Conservation (phyloP, 2,888 invertebrate genomes). For the Drosophila paracracens region DNA sequence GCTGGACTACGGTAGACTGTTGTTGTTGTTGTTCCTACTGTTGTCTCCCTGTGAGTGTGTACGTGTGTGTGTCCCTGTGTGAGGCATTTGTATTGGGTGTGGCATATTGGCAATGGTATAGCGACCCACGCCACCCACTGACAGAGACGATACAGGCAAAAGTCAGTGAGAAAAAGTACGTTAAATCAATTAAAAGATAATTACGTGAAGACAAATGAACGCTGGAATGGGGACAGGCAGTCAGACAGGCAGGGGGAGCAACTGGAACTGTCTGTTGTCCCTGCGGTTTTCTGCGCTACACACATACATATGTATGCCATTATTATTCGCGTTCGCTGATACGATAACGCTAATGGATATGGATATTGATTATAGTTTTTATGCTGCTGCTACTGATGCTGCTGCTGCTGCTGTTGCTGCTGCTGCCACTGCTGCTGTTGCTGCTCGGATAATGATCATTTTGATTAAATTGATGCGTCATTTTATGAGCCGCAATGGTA, state of each 20-base stretch:
- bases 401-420: conserved; percentile 1
- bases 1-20: conserved; percentile 32
- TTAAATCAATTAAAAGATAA: conserved; percentile 81
- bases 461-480: conserved; percentile 79
- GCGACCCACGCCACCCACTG: conserved; percentile 15
- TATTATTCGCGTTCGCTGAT: conserved; percentile 78
- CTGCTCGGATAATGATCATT: conserved; percentile 69
- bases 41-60: conserved; percentile 11
- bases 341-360: conserved; percentile 81
- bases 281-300: conserved; percentile 35
- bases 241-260: neutral
- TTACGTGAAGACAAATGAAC: conserved; percentile 80
- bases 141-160: conserved; percentile 55
- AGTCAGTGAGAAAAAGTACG: conserved; percentile 78
- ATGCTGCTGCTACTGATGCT: conserved; percentile 57
- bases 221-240: conserved; percentile 16
- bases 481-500: conserved; percentile 80
- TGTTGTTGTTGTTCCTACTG: conserved; percentile 20
- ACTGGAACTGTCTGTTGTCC: conserved; percentile 17
- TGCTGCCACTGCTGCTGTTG: neutral
- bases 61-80: conserved; percentile 8
- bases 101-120: conserved; percentile 7
- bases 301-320: conserved; percentile 51
- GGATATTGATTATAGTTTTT: conserved; percentile 82
- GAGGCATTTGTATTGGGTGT: conserved; percentile 11